Percentiles rank a stretch among this genome's conserved stretches.
These are phyloP conservation scores for Diabrotica balteata DNA, from an alignment of 2,888 invertebrate genomes.

Conservation along the genomic window DNA sequence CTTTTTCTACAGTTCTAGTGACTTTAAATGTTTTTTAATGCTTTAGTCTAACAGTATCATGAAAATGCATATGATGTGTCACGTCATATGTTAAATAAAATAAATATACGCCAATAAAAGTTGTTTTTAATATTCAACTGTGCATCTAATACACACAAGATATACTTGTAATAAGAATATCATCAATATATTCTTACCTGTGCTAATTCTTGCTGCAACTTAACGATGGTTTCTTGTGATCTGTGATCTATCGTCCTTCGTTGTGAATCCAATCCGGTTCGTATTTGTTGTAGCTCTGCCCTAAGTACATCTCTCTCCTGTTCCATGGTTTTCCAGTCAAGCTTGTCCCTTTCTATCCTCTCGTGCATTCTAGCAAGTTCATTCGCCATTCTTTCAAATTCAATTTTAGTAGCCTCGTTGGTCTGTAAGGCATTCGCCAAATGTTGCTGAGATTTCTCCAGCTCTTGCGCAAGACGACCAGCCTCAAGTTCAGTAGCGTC, in stretches of 20 bases:
- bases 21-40: too few relatives aligned
- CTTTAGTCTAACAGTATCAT: too few relatives aligned
- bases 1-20: too few relatives aligned
- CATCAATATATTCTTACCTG: slow-evolving; percentile 20
- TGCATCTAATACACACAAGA: too few relatives aligned
- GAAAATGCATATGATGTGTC: too few relatives aligned
- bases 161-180: too few relatives aligned
- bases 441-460: slow-evolving; percentile 86
- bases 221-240: slow-evolving; percentile 75
- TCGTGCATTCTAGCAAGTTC: slow-evolving; percentile 84
- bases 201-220: slow-evolving; percentile 76
- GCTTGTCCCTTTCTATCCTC: slow-evolving; percentile 75
- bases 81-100: too few relatives aligned
- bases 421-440: slow-evolving; percentile 84
- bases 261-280: slow-evolving; percentile 70
- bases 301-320: slow-evolving; percentile 77
- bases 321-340: slow-evolving; percentile 74
- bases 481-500: slow-evolving; percentile 88
- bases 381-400: slow-evolving; percentile 83
- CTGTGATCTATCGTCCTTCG: slow-evolving; percentile 71
- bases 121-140: too few relatives aligned
- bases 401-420: slow-evolving; percentile 82
- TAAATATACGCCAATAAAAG: too few relatives aligned
- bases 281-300: slow-evolving; percentile 72
- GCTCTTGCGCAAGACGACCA: slow-evolving; percentile 81